Percentiles rank a stretch among this genome's conserved stretches.
These are phyloP conservation scores for Campoplex nolae DNA, from an alignment of 2,888 invertebrate genomes.

Conservation along the genomic window DNA sequence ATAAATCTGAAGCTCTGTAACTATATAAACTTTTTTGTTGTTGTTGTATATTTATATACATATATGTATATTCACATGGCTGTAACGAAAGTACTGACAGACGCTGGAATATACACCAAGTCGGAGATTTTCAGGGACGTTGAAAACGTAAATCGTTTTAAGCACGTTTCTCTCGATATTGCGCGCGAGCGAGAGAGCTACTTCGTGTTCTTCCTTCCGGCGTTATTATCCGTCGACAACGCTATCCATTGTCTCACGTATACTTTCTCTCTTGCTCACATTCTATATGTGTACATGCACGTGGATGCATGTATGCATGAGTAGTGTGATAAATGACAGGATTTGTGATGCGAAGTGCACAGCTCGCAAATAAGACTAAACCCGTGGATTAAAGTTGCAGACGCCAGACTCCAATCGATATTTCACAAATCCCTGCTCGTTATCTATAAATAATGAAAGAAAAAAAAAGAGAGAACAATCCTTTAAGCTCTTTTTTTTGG, in stretches of 20 bases:
- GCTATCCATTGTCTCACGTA: conserved; percentile 32
- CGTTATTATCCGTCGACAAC: conserved; percentile 62
- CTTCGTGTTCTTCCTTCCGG: conserved; percentile 35
- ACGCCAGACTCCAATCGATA: conserved; percentile 52
- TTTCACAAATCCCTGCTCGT: background rate
- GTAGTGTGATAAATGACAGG: conserved; percentile 74
- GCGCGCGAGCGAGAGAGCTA: conserved; percentile 51
- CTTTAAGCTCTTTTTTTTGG: background rate
- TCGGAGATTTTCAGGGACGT: conserved; percentile 22
- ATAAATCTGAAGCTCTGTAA: background rate
- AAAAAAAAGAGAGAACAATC: background rate
- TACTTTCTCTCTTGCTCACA: conserved; percentile 23
- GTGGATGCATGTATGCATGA: background rate
- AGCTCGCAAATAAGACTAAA: conserved; percentile 57
- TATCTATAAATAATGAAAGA: background rate
- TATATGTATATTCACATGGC: background rate
- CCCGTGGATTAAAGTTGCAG: conserved; percentile 24
- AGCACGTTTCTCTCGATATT: conserved; percentile 65
- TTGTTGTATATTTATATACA: background rate
- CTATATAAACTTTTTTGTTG: background rate
- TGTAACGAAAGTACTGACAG: conserved; percentile 42
- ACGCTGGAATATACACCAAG: conserved; percentile 22
- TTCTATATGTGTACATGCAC: background rate
- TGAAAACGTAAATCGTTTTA: conserved; percentile 59
- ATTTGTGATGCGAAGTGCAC: conserved; percentile 71